These are phyloP conservation scores for Frankliniella intonsa DNA, from an alignment of 2,888 invertebrate species.

Conservation along the genomic window DNA sequence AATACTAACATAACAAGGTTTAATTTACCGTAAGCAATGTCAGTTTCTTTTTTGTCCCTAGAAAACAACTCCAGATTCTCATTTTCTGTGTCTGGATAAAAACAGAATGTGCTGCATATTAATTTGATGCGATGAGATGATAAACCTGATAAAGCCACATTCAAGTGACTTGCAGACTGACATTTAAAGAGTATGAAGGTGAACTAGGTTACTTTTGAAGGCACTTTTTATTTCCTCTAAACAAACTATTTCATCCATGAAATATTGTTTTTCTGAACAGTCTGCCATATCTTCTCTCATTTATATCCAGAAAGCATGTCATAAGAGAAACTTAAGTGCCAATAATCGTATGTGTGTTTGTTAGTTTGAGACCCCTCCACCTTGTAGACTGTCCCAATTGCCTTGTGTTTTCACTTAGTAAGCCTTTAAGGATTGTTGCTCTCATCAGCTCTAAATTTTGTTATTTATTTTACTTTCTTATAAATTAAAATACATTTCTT, in stretches of 20 bases:
- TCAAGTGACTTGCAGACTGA: no score
- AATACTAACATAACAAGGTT: neutral
- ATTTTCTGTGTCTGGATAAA: neutral
- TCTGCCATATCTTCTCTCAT: neutral
- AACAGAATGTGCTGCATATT: neutral
- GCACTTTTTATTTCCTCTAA: neutral
- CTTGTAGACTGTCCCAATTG: slow-evolving; percentile 2
- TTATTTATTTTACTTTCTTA: neutral
- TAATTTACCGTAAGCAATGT: neutral
- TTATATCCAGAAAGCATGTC: neutral
- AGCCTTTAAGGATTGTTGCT: neutral
- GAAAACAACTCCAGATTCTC: neutral
- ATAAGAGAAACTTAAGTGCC: slow-evolving; percentile 12
- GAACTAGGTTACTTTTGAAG: neutral
- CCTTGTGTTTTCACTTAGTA: slow-evolving; percentile 8
- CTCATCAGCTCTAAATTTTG: neutral
- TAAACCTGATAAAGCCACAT: no score
- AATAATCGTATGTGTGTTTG: slow-evolving; percentile 6
- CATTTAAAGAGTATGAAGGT: no score
- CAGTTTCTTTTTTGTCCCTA: neutral
- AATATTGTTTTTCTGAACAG: neutral
- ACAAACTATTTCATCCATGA: neutral
- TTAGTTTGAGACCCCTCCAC: slow-evolving; percentile 11
- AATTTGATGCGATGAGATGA: neutral
- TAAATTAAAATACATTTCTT: neutral